Base-by-base conservation (phyloP, 2,888 invertebrate species). In the Cantharis rustica region DNA sequence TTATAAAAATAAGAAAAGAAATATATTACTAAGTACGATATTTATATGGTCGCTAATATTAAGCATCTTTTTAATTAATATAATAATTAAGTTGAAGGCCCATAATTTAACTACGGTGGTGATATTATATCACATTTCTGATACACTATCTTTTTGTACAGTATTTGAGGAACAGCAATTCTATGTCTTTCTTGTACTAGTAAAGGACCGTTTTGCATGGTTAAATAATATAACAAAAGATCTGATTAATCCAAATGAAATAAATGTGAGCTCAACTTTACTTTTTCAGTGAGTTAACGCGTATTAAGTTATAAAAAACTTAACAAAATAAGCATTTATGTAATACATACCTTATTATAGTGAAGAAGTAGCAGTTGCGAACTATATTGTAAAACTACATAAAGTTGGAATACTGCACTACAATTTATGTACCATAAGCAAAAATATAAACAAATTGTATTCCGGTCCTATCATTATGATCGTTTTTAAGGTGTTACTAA, bases 161-260 rank as follows among this genome's bases (percentile, higher is more conserved):
- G 16, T 66, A 10, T 75, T 75, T 16, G 26, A 47, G 2, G 66
- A 68, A 16, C 9, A 68, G 13, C 77, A 77, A 31, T 71, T 74
- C 15, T 74, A 71, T 26, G 61, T 68, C 3, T 47, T 77, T 10
- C 47, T 61, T 23, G 15, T 69, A 13, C 16, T 68, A 2, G 10
- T 74, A 63, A 73, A 71, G 10, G 23, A 71, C 23, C 27, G 77
- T 27, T 77, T 77, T 26, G 2, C 1, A 16, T 77, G 74, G 73
- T 15, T 77, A 7, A 77, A 77, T 20, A 5, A 71, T 17, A 31
- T 15, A 26, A 71, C 62, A 26, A 16, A 10, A 15, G 20, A 13
- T 68, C 16, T 15, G 0, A 61, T 20, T 13, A 16, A 64, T 0
- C 10, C n/a, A 64, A 20, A 20, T 64, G 20, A 64, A 7, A 17